Percentiles rank a stretch among this genome's conserved stretches.
phyloP scores from a whole-genome alignment of 2,797 vertebrate species.

The Ciconia nigra region DNA sequence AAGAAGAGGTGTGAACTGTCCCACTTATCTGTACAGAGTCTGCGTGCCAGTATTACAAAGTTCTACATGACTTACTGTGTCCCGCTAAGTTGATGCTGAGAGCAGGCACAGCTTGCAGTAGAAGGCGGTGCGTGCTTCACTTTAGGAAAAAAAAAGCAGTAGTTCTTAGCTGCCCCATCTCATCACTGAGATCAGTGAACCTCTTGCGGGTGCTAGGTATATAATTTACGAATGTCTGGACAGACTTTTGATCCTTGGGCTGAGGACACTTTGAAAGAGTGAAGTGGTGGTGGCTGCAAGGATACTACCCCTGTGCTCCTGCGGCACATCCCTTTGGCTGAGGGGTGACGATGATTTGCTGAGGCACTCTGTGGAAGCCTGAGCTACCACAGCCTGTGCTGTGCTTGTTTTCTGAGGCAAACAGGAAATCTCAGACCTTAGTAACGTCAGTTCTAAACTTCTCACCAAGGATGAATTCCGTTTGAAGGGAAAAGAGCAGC shows the following conservation, averaged over 20 bases:
- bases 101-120: not conserved
- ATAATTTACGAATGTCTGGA: not conserved
- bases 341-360: conserved; percentile 1
- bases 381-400: not conserved
- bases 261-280: not conserved
- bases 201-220: not conserved
- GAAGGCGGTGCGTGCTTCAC: not conserved
- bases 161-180: not conserved
- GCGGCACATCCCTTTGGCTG: fast-evolving
- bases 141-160: not conserved
- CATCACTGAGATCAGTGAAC: not conserved
- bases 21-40: not conserved
- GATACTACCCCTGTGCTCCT: not conserved
- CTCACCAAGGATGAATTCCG: not conserved
- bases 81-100: not conserved
- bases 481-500: conserved; percentile 20
- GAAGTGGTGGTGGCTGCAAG: not conserved
- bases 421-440: conserved; percentile 29
- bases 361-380: not conserved
- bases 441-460: conserved; percentile 20
- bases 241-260: not conserved
- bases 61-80: not conserved
- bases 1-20: not conserved
- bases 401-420: conserved; percentile 26
- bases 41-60: not conserved